Percentiles rank a stretch among this genome's conserved stretches.
Conservation (phyloP, 2,113 vertebrate genomes). For the Pluvianellus socialis region DNA sequence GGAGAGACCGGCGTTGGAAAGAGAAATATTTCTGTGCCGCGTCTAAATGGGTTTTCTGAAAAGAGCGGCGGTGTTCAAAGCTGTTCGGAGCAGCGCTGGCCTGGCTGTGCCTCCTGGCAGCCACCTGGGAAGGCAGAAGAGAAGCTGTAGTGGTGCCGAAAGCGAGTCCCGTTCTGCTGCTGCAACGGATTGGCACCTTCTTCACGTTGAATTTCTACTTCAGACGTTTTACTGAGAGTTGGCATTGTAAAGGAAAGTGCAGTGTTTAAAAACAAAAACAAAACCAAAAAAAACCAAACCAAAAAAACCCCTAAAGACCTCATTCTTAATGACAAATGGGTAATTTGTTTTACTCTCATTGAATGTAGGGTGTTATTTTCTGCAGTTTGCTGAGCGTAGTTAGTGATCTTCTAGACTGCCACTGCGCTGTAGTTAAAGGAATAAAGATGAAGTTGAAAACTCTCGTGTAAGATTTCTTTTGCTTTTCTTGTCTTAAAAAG, state of each 20-base stretch:
- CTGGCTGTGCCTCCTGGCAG: neutral
- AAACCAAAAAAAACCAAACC: no score
- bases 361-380: neutral
- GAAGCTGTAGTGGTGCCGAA: neutral
- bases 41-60: accelerated
- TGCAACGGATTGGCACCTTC: neutral
- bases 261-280: no score
- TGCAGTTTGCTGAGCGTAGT: neutral
- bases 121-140: neutral
- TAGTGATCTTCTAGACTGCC: neutral
- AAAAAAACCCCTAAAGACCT: neutral
- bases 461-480: neutral
- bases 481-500: neutral
- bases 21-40: accelerated
- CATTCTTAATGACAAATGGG: neutral
- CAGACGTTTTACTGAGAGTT: neutral
- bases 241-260: neutral
- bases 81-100: neutral
- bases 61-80: accelerated
- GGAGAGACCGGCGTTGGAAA: neutral
- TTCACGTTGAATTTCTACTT: neutral
- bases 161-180: neutral
- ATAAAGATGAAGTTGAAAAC: neutral
- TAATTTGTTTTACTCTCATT: neutral
- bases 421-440: neutral